These are phyloP conservation scores for Kryptopterus vitreolus DNA, from an alignment of 2,797 vertebrate genomes.

Conservation along the genomic window DNA sequence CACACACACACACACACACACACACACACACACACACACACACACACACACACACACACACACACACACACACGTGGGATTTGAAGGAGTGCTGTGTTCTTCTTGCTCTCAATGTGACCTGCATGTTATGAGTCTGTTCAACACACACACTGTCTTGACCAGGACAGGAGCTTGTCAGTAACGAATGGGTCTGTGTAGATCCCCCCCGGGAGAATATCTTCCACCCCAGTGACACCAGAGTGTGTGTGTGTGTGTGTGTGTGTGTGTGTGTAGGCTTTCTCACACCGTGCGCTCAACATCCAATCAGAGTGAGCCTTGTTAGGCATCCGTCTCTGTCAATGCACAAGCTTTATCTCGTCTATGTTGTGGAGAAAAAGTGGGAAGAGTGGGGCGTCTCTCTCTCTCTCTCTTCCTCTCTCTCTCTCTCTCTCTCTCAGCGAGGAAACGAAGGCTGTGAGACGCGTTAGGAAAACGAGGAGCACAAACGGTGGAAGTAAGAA, in stretches of 20 bases:
- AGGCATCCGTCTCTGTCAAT: slow-evolving; percentile 57
- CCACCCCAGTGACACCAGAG: slow-evolving; percentile 20
- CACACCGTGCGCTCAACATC: slow-evolving; percentile 32
- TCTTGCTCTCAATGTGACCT: slow-evolving; percentile 36
- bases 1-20: background rate
- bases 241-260: background rate
- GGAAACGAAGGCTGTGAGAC: background rate
- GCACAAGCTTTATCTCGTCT: slow-evolving; percentile 45
- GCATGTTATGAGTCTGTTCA: slow-evolving; percentile 38
- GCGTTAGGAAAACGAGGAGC: slow-evolving; percentile 14
- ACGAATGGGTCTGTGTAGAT: slow-evolving; percentile 44
- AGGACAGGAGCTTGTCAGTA: slow-evolving; percentile 41
- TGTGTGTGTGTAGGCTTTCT: slow-evolving; percentile 19
- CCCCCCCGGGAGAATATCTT: slow-evolving; percentile 39
- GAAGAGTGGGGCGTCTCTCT: slow-evolving; percentile 34
- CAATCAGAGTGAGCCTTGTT: slow-evolving; percentile 51
- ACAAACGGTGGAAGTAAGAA: background rate
- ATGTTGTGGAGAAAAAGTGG: slow-evolving; percentile 44
- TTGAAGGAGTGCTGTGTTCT: slow-evolving; percentile 23
- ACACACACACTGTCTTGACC: slow-evolving; percentile 27
- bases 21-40: slow-evolving; percentile 9
- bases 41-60: background rate
- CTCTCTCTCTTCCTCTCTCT: too few relatives aligned
- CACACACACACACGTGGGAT: background rate
- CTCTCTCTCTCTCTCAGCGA: slow-evolving; percentile 29